Conservation (phyloP, 2,113 vertebrate genomes). For the Dicrurus megarhynchus region DNA sequence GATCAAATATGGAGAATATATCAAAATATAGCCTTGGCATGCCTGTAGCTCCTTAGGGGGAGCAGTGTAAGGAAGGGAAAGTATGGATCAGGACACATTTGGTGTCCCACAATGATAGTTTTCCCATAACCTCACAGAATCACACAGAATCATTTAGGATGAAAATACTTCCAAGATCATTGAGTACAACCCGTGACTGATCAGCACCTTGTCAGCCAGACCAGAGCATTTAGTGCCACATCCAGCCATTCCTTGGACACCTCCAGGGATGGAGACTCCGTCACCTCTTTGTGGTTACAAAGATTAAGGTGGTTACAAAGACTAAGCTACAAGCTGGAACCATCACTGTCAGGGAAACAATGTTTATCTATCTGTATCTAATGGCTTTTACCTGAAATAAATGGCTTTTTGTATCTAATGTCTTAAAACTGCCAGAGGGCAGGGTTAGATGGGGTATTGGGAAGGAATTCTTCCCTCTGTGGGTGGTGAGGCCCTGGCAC, state of each 20-base stretch:
- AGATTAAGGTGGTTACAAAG: neutral
- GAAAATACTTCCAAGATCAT: neutral
- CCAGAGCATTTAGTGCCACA: neutral
- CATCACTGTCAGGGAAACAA: neutral
- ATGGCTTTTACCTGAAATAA: neutral
- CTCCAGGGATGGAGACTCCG: neutral
- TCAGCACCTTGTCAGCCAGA: neutral
- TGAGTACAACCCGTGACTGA: accelerated
- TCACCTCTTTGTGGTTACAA: neutral
- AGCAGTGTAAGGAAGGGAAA: neutral
- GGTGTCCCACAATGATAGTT: neutral
- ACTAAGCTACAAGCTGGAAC: neutral
- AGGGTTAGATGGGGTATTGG: neutral
- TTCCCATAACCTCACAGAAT: neutral
- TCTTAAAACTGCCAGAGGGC: neutral
- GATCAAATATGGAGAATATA: neutral
- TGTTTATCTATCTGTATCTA: neutral
- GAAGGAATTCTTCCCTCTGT: accelerated
- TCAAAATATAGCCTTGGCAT: neutral
- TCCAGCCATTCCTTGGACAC: neutral
- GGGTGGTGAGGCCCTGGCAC: neutral
- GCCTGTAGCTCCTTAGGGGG: neutral
- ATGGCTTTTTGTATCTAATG: neutral
- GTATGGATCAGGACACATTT: no score
- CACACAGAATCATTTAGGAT: neutral